Evolutionary conservation across 2,888 invertebrate species (phyloP).

Genomic region (Phortica magna): DNA sequence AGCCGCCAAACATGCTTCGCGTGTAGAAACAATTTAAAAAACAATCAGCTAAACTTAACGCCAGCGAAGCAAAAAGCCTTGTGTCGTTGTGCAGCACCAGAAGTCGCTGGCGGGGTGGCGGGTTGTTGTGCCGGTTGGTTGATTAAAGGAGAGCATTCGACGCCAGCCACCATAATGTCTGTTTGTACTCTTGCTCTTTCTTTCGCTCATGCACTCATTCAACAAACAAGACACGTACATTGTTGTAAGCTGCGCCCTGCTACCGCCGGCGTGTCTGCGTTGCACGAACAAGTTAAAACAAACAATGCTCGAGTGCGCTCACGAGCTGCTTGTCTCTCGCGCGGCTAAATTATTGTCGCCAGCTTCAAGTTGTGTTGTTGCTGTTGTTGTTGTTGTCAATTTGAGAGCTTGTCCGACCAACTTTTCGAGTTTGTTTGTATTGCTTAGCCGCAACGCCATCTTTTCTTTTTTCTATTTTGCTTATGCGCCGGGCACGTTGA

Average conservation of each 20-base stretch:
- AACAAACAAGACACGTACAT: too few relatives aligned
- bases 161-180: conserved; percentile 22
- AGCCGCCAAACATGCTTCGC: conserved; percentile 68
- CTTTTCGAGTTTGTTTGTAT: conserved; percentile 24
- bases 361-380: conserved; percentile 11
- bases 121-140: too few relatives aligned
- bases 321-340: not conserved
- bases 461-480: not conserved
- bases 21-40: conserved; percentile 74
- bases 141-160: not conserved
- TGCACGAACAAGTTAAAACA: not conserved
- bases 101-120: too few relatives aligned
- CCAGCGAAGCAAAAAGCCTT: conserved; percentile 26
- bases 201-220: conserved; percentile 1
- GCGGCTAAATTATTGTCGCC: conserved; percentile 15
- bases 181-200: not conserved
- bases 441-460: not conserved
- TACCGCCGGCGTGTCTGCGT: too few relatives aligned
- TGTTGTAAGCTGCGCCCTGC: too few relatives aligned
- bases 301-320: too few relatives aligned
- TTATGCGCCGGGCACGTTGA: not conserved
- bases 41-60: conserved; percentile 60
- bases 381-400: too few relatives aligned
- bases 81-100: not conserved
- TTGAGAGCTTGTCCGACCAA: not conserved